Conservation (phyloP, 2,113 vertebrate genomes). For the Dasyurus viverrinus region DNA sequence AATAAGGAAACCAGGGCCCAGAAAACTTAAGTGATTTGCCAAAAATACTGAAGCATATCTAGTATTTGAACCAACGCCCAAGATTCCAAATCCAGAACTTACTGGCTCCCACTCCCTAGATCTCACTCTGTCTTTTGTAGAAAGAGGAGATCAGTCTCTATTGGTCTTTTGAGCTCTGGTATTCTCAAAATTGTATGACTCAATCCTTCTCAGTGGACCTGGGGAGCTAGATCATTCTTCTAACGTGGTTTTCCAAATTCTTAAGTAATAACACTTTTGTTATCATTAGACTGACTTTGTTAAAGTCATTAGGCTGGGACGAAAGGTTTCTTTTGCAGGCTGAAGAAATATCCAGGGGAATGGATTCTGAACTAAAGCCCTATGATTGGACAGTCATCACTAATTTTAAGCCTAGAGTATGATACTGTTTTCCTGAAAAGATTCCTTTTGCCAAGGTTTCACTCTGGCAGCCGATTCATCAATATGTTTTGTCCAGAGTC, state of each 20-base stretch:
- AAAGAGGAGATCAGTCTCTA: not conserved
- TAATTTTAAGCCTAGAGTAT: slow-evolving; percentile 22
- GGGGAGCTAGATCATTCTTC: not conserved
- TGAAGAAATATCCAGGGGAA: not conserved
- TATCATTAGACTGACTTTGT: not conserved
- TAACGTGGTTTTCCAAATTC: slow-evolving; percentile 4
- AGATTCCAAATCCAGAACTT: not conserved
- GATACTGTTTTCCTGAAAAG: slow-evolving; percentile 49
- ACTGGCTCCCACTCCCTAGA: not conserved
- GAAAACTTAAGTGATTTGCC: not conserved
- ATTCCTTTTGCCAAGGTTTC: not conserved
- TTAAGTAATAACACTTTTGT: not conserved
- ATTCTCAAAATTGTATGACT: not conserved
- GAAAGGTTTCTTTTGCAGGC: slow-evolving; percentile 3
- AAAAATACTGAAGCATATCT: not conserved
- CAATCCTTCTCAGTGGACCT: not conserved
- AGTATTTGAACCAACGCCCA: not conserved
- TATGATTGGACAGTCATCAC: not conserved
- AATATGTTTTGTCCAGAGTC: not conserved
- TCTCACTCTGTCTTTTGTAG: not conserved
- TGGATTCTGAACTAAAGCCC: not conserved
- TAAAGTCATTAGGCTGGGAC: not conserved
- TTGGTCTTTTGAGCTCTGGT: not conserved
- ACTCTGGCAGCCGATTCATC: not conserved
- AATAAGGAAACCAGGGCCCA: not conserved